These are phyloP conservation scores for Pangasianodon gigas DNA, from an alignment of 2,113 vertebrate species.

Conservation along the genomic window DNA sequence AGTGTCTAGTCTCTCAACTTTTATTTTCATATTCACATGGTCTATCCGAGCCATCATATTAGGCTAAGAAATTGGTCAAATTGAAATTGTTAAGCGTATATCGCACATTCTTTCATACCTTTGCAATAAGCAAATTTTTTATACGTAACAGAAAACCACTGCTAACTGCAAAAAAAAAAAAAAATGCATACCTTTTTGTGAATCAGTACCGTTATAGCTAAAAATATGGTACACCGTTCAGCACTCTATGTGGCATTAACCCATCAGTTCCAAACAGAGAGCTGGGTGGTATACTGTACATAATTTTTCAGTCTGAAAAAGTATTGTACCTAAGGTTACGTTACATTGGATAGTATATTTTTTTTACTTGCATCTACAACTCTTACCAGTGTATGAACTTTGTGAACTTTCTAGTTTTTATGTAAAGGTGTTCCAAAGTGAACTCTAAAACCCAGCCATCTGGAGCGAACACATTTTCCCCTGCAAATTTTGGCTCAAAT, in stretches of 20 bases:
- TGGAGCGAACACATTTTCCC: conserved; percentile 49
- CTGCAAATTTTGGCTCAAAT: conserved; percentile 49
- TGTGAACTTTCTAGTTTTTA: conserved; percentile 48
- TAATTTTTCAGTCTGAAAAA: not conserved
- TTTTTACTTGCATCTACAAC: conserved; percentile 18
- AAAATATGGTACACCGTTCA: not conserved
- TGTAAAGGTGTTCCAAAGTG: conserved; percentile 52
- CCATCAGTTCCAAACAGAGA: not conserved
- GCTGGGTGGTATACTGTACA: not conserved
- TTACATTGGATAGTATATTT: not conserved
- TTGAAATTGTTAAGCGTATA: not conserved
- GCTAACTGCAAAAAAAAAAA: not conserved
- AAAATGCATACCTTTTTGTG: not conserved
- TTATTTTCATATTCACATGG: not conserved
- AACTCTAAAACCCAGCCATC: conserved; percentile 49
- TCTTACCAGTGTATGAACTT: conserved; percentile 31
- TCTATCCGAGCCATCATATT: not conserved
- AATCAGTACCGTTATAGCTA: not conserved
- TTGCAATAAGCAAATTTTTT: not conserved
- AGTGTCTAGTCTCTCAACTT: not conserved
- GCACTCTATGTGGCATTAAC: not conserved
- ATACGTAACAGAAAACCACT: not conserved
- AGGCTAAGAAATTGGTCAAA: no score
- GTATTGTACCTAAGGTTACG: not conserved
- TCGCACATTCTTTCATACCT: not conserved